These are phyloP conservation scores for Ptiloglossa arizonensis DNA, from an alignment of 1,140 invertebrate species.

Conservation along the genomic window DNA sequence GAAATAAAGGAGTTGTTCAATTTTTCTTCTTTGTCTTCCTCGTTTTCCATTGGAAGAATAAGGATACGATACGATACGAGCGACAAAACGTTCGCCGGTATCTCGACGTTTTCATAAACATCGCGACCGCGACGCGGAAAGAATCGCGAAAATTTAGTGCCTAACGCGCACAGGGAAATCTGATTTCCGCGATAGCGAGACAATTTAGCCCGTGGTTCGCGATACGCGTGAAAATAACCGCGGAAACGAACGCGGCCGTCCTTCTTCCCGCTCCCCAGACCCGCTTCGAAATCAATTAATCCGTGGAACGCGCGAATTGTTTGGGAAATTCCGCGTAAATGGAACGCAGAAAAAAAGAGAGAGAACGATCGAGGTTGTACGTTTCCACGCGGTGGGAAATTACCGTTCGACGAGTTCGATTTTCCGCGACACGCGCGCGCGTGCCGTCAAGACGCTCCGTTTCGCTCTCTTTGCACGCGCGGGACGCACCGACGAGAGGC, in stretches of 20 bases:
- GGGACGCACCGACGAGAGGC: too few relatives aligned
- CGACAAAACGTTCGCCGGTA: too few relatives aligned
- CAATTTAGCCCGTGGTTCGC: too few relatives aligned
- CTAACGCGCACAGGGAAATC: slow-evolving; percentile 1
- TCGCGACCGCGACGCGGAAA: background rate
- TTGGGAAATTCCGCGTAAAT: too few relatives aligned
- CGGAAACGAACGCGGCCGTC: too few relatives aligned
- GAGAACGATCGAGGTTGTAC: background rate
- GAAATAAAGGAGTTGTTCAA: slow-evolving; percentile 7
- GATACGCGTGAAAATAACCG: too few relatives aligned
- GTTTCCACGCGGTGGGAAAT: slow-evolving; percentile 6
- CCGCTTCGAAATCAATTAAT: slow-evolving; percentile 26
- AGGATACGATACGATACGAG: too few relatives aligned
- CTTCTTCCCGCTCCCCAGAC: too few relatives aligned
- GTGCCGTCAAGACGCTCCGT: slow-evolving; percentile 10
- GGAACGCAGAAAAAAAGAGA: too few relatives aligned
- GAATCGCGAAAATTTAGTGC: slow-evolving; percentile 3
- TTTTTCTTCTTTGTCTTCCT: too few relatives aligned
- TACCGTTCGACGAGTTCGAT: background rate
- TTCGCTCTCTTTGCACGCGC: background rate
- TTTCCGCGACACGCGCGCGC: background rate
- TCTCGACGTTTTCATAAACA: slow-evolving; percentile 2
- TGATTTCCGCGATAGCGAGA: background rate
- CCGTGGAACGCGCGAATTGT: too few relatives aligned
- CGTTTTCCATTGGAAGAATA: too few relatives aligned